Conservation (phyloP, 2,888 invertebrate species). For the Synanthedon myopaeformis region DNA sequence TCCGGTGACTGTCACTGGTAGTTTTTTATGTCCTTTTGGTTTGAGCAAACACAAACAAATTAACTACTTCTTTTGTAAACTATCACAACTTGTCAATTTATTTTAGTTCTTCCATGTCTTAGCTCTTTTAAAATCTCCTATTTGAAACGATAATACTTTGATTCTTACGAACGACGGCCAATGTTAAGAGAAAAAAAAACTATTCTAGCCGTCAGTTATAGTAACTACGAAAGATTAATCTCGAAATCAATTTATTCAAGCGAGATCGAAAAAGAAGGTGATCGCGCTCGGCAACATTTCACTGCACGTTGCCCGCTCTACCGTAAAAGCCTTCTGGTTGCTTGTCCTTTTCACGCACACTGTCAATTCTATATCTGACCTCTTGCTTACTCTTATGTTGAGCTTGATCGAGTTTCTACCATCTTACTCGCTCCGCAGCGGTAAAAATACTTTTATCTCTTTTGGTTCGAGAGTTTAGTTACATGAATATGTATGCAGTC, state of each 20-base stretch:
- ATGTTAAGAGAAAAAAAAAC: conserved; percentile 1
- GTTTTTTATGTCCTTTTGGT: neutral
- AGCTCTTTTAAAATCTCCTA: neutral
- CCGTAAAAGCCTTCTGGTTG: conserved; percentile 69
- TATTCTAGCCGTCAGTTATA: conserved; percentile 26
- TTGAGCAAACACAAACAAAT: neutral
- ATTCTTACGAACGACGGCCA: neutral
- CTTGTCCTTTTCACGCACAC: conserved; percentile 36
- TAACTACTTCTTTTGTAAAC: neutral
- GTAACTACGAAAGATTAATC: conserved; percentile 57
- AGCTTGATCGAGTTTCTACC: conserved; percentile 66
- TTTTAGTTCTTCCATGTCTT: neutral
- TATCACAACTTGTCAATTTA: neutral
- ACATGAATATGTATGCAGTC: conserved; percentile 63
- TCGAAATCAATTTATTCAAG: conserved; percentile 67
- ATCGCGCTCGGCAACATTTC: conserved; percentile 57
- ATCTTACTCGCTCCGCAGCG: conserved; percentile 64
- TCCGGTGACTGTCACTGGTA: conserved; percentile 41
- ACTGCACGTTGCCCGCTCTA: conserved; percentile 63
- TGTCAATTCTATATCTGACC: conserved; percentile 11
- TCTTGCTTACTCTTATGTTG: conserved; percentile 40
- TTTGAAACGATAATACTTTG: neutral
- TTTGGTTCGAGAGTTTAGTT: conserved; percentile 53
- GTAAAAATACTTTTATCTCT: conserved; percentile 65
- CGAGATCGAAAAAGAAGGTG: conserved; percentile 62